phyloP scores from a whole-genome alignment of 2,797 vertebrate species.

The Enteromius mattozi region DNA sequence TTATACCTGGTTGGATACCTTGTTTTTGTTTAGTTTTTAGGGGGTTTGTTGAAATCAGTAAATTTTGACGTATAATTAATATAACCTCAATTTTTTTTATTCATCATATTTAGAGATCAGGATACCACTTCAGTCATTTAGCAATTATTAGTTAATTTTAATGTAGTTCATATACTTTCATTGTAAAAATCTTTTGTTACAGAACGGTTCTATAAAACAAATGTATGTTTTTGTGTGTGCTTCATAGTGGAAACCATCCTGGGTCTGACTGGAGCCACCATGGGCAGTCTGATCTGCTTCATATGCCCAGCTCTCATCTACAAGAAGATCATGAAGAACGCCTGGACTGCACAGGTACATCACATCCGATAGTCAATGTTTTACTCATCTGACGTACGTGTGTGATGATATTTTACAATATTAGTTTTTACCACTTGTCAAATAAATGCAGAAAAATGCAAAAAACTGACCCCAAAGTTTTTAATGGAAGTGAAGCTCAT shows the following conservation, averaged over 20 bases:
- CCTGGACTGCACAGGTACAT: constrained; percentile 87
- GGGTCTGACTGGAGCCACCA: constrained; percentile 95
- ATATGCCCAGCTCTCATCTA: constrained; percentile 97
- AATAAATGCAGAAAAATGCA: background rate
- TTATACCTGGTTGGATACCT: background rate
- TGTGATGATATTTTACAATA: background rate
- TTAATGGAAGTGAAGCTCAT: background rate
- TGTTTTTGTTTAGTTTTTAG: background rate
- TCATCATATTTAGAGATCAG: background rate
- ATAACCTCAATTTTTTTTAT: background rate
- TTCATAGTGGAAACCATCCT: constrained; percentile 92
- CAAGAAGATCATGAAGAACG: constrained; percentile 91
- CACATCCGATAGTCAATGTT: background rate
- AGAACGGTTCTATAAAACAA: background rate
- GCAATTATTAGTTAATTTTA: background rate
- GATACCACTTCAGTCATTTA: background rate
- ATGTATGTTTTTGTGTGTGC: constrained; percentile 27
- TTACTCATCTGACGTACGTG: background rate
- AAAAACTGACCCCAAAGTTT: background rate
- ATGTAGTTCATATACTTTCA: background rate
- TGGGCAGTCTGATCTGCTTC: constrained; percentile 98
- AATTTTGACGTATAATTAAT: background rate
- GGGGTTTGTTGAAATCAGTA: background rate
- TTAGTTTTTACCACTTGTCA: background rate
- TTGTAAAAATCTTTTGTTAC: background rate